Percentiles rank a stretch among this genome's conserved stretches.
Evolutionary conservation across 2,797 vertebrate species (phyloP).

Genomic region (Percopsis omiscomaycus): DNA sequence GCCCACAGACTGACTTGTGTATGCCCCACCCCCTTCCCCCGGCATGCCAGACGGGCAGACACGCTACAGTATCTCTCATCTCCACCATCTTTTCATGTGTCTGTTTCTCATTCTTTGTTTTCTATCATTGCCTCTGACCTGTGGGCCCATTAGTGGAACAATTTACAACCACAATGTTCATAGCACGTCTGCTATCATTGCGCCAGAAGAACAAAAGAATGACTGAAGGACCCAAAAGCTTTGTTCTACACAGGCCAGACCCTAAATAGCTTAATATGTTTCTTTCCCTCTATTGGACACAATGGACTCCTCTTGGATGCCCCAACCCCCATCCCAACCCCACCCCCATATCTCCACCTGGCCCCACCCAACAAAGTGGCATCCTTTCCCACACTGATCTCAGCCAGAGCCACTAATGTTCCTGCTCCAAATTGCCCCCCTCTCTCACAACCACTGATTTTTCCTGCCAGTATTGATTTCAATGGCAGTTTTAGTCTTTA

Average conservation of each 20-base stretch:
- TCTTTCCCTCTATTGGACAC: background rate
- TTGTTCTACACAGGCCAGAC: constrained; percentile 1
- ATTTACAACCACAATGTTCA: background rate
- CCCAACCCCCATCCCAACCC: constrained; percentile 3
- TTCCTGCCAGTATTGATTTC: too few species aligned
- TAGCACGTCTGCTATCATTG: background rate
- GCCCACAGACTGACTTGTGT: constrained; percentile 61
- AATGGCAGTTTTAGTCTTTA: too few species aligned
- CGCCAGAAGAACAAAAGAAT: constrained; percentile 5
- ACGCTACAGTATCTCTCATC: constrained; percentile 15
- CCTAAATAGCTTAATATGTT: background rate
- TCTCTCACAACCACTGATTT: background rate
- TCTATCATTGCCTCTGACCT: constrained; percentile 5
- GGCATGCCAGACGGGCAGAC: constrained; percentile 26
- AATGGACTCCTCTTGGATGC: constrained; percentile 6
- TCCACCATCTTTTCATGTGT: constrained; percentile 15
- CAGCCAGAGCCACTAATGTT: too few species aligned
- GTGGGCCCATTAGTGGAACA: background rate
- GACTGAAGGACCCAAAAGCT: background rate
- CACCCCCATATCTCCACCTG: background rate
- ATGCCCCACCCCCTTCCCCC: constrained; percentile 48
- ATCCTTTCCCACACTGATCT: background rate
- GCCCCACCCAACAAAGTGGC: constrained; percentile 29
- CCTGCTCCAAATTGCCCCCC: background rate
- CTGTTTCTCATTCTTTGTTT: constrained; percentile 7